Evolutionary conservation across 2,888 invertebrate species (phyloP), one percentile per base, ranked within the genome.

Genomic region (Hypselothyrea guttata): DNA sequence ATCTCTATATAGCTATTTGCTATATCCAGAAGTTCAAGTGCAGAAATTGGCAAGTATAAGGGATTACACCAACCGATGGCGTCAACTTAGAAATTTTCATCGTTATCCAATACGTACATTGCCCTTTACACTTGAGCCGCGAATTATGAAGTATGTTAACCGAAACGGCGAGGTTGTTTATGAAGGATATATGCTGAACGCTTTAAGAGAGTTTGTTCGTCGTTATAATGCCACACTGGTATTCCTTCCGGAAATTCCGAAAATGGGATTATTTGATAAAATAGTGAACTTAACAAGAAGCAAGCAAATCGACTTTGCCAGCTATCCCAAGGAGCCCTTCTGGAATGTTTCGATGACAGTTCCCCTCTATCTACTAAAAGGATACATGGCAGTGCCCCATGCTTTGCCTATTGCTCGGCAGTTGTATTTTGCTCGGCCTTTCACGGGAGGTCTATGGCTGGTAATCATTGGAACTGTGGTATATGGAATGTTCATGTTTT

Each of bases 391-490:
- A 15, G 63, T 62, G 7, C 70, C 86, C 2, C 41, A 70, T 47
- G 69, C 83, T 0, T 51, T 41, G 7, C 72, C 74, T 4, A 45
- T 86, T 13, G 35, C 62, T 0, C 62, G 65, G 11, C 52, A 66
- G n/a, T 47, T 71, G 4, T 86, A 86, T 33, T 62, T 86, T 1
- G 1, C 63, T 0, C 59, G 65, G 1, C 70, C 77, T 0, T 76
- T 84, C 11, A 33, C 35, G 2, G 15, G 1, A 1, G 7, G 41
- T 0, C 7, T 76, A 7, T 78, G 79, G 78, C 0, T 68, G 1
- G 27, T 30, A 1, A 44, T 67, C 1, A 11, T 54, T 42, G 54
- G 3, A 1, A 34, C 58, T 1, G 34, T 58, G 0, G 54, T 3
- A 0, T 68, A 54, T 4, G 57, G 63, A 1, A 45, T 59, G 37